A percentile compares a stretch with the other conserved stretches of the same genome.
These are phyloP conservation scores for Entomobrya proxima DNA, from an alignment of 2,888 invertebrate genomes.

Conservation along the genomic window DNA sequence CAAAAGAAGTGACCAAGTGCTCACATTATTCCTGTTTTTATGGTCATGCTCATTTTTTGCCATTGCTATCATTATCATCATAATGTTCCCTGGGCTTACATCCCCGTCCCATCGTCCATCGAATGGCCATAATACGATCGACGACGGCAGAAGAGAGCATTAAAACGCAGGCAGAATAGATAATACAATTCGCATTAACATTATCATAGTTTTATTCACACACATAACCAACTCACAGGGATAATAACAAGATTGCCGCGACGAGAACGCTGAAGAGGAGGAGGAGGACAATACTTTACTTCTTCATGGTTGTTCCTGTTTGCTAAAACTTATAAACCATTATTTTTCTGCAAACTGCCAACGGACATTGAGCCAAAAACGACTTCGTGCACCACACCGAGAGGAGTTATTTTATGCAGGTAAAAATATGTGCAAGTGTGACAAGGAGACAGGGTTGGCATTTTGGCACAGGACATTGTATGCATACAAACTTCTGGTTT, in stretches of 20 bases:
- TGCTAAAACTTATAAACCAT: not conserved
- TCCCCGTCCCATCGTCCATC: no score
- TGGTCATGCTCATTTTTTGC: conserved; percentile 33
- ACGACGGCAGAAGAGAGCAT: no score
- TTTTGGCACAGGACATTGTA: no score
- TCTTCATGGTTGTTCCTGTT: not conserved
- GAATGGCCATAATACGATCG: no score
- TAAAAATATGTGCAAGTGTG: not conserved
- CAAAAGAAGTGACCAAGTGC: conserved; percentile 11
- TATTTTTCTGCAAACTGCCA: not conserved
- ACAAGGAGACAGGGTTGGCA: not conserved
- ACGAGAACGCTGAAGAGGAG: conserved; percentile 36
- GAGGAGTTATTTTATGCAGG: not conserved
- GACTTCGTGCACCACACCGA: not conserved
- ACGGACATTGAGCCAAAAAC: not conserved
- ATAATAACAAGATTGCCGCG: conserved; percentile 40
- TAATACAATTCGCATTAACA: conserved; percentile 1
- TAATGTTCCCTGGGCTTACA: not conserved
- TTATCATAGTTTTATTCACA: not conserved
- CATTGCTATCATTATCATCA: not conserved
- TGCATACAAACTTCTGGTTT: not conserved
- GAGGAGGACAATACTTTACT: conserved; percentile 41
- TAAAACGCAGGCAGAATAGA: no score
- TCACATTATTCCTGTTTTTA: conserved; percentile 26
- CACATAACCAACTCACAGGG: not conserved